Evolutionary conservation across 2,113 vertebrate species (phyloP).

Genomic region (Puffinus mauretanicus): DNA sequence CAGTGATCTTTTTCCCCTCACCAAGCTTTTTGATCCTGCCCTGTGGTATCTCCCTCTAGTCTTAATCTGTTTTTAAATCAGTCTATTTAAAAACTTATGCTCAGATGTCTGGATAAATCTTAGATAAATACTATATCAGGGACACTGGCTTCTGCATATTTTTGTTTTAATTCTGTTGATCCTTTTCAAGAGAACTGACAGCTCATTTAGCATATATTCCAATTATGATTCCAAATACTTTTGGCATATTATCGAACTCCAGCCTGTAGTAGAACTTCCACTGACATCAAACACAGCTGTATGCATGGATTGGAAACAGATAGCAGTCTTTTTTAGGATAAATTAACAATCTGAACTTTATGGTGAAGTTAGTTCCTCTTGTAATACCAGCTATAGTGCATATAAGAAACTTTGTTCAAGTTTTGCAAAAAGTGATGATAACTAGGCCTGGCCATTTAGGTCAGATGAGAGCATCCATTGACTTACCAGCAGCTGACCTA

Average conservation of each 20-base stretch:
- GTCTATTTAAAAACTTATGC: background rate
- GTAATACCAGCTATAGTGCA: background rate
- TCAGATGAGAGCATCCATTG: background rate
- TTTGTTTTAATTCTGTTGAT: background rate
- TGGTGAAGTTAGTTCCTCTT: background rate
- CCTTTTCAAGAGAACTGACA: background rate
- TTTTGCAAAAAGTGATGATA: background rate
- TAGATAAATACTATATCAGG: background rate
- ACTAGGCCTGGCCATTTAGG: background rate
- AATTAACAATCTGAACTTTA: background rate
- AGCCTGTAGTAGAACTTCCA: background rate
- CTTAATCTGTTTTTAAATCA: background rate
- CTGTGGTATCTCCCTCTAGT: background rate
- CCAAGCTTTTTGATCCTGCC: background rate
- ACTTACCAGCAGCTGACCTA: background rate
- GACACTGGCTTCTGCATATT: background rate
- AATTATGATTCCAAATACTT: background rate
- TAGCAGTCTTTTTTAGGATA: background rate
- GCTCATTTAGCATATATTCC: background rate
- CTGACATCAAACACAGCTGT: background rate
- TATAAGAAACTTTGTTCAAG: background rate
- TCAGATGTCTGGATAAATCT: background rate
- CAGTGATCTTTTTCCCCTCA: background rate
- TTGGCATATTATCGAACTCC: background rate
- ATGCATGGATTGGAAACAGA: background rate